Evolutionary conservation across 2,797 vertebrate genomes (phyloP).

Genomic region (Eleutherodactylus coqui): DNA sequence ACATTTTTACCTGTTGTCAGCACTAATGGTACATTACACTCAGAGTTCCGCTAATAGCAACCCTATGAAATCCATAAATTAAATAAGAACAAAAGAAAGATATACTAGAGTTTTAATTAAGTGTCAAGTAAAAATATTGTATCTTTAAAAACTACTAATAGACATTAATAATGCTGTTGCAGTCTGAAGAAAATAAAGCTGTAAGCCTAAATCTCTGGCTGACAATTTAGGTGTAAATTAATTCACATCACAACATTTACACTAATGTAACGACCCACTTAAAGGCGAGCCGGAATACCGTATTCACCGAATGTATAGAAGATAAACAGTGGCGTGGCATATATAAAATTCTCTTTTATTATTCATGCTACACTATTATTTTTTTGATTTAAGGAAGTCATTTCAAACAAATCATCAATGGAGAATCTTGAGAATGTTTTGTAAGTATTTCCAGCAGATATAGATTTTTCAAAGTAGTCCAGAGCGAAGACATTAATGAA

Average conservation of each 20-base stretch:
- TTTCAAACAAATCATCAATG: background rate
- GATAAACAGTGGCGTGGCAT: background rate
- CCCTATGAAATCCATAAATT: conserved; percentile 37
- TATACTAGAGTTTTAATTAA: conserved; percentile 54
- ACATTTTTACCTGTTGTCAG: conserved; percentile 52
- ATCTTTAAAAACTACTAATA: conserved; percentile 55
- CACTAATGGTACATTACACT: conserved; percentile 55
- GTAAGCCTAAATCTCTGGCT: conserved; percentile 26
- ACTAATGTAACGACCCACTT: background rate
- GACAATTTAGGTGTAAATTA: conserved; percentile 39
- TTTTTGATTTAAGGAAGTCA: conserved; percentile 14
- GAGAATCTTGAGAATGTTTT: background rate
- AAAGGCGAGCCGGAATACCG: no score
- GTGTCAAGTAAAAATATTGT: conserved; percentile 51
- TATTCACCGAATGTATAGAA: background rate
- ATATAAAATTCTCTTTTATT: background rate
- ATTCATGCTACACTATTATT: background rate
- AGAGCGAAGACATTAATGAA: conserved; percentile 12
- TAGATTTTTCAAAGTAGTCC: conserved; percentile 14
- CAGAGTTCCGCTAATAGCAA: conserved; percentile 37
- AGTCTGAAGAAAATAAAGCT: conserved; percentile 39
- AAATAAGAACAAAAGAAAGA: conserved; percentile 37
- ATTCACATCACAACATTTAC: conserved; percentile 6
- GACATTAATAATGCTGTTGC: conserved; percentile 20
- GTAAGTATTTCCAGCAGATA: background rate